Base-by-base conservation (phyloP, 64 coral and sea anemone species). In the Dendronephthya gigantea region DNA sequence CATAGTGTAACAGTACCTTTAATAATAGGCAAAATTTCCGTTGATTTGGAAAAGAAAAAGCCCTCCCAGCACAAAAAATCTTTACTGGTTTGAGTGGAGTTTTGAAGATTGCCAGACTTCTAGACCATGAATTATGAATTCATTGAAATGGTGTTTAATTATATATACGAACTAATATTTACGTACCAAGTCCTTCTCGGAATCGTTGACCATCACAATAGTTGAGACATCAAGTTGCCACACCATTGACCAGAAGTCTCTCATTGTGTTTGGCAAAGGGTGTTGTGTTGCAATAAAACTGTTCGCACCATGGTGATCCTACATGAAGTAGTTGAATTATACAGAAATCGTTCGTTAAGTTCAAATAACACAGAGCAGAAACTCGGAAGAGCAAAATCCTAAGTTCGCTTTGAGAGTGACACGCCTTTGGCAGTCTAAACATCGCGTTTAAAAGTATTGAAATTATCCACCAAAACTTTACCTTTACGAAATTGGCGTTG, bases 161-260 rank as follows among this genome's bases (percentile, higher is more conserved):
- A 22, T 27, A n/a, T 62, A 22, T 19, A 27, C 17, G 8, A 5
- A n/a, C 55, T 27, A 22, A 62, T 7, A 62, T 36, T 79, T 10
- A 79, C 72, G 5, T 79, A 79, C 72, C 72, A 79, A 36, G 22
- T 79, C 72, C 72, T 39, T 39, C 29, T 79, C 72, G 14, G 19
- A 28, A 19, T 79, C 72, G 72, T 79, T 79, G 32, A 79, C 72
- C 72, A 79, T 79, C 16, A 79, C 72, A 16, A 79, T 8, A 39
- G 37, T 33, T 17, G 30, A 19, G 36, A 79, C 72, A 39, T 79
- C 16, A 36, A 17, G 30, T 34, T 79, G 32, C 72, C 72, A 79
- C 25, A 79, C 72, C 72, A 79, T 79, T 2, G 72, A 34, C 72
- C 72, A 79, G 72, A 79, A 79, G 37, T 79, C 72, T 79, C 72